These are phyloP conservation scores for Propithecus deckenii DNA, from an alignment of 2,797 vertebrate species.

Conservation along the genomic window DNA sequence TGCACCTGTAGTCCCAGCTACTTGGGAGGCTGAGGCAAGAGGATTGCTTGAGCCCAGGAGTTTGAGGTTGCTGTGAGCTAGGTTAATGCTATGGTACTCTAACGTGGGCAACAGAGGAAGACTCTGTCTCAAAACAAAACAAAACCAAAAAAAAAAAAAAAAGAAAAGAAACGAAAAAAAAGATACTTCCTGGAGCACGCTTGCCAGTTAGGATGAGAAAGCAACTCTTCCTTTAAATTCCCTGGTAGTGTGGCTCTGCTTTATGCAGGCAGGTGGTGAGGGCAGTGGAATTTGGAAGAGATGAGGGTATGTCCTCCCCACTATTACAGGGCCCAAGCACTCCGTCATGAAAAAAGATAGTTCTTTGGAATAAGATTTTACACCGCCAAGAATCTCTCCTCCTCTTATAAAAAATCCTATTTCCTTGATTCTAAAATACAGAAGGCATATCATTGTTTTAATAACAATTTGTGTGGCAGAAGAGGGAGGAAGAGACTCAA, in stretches of 20 bases:
- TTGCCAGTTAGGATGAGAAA: not conserved
- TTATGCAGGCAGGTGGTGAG: not conserved
- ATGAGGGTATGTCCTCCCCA: not conserved
- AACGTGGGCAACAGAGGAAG: not conserved
- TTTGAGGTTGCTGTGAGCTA: not conserved
- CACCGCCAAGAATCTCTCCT: not conserved
- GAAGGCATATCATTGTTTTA: not conserved
- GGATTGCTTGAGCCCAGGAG: not conserved
- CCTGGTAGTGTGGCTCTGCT: not conserved
- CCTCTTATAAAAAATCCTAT: not conserved
- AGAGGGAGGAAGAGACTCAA: not conserved
- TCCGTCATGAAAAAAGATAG: not conserved
- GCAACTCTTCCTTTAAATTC: not conserved
- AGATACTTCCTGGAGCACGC: not conserved
- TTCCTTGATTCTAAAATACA: not conserved
- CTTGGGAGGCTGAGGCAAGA: not conserved
- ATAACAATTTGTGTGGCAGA: not conserved
- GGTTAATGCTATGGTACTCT: not conserved
- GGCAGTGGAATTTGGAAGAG: not conserved
- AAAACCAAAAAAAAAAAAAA: not conserved
- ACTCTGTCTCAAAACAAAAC: not conserved
- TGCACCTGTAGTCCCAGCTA: not conserved
- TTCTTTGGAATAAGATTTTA: not conserved
- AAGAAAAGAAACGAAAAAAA: not conserved
- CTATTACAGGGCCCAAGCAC: not conserved